Evolutionary conservation across 2,797 vertebrate genomes (phyloP).

Genomic region (Chaetodon trifasciatus): DNA sequence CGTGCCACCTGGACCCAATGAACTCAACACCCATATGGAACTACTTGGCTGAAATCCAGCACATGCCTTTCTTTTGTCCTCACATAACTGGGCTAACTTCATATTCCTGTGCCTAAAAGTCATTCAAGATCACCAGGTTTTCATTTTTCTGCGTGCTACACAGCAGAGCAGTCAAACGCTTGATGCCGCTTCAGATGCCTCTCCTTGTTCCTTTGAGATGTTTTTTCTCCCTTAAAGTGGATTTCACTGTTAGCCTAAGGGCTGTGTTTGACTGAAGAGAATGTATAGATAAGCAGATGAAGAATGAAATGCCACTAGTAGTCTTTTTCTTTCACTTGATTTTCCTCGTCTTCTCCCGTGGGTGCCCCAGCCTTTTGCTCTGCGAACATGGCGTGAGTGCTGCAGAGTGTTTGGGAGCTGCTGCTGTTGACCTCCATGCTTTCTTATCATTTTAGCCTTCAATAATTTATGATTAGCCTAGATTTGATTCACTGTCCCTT

Average conservation of each 20-base stretch:
- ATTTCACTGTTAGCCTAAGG: conserved; percentile 18
- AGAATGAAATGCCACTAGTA: conserved; percentile 19
- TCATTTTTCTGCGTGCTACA: conserved; percentile 32
- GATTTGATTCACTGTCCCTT: conserved; percentile 50
- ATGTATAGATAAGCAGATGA: conserved; percentile 21
- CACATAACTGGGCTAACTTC: conserved; percentile 80
- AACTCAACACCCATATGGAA: conserved; percentile 85
- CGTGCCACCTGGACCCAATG: conserved; percentile 83
- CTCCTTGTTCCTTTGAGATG: conserved; percentile 35
- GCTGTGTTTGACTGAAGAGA: conserved; percentile 16
- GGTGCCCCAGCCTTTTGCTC: conserved; percentile 17
- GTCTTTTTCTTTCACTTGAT: conserved; percentile 29
- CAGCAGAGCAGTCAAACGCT: conserved; percentile 24
- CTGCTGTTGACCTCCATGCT: conserved; percentile 49
- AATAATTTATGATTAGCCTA: conserved; percentile 75
- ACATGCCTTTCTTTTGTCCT: conserved; percentile 85
- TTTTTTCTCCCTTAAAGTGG: neutral
- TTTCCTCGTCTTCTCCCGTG: conserved; percentile 21
- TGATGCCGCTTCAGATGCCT: conserved; percentile 13
- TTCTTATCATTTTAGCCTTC: conserved; percentile 62
- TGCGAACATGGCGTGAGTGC: conserved; percentile 36
- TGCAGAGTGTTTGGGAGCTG: conserved; percentile 32
- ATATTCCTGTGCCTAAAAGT: conserved; percentile 63
- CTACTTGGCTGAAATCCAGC: conserved; percentile 79
- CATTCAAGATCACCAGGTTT: conserved; percentile 53